Evolutionary conservation across 2,797 vertebrate species (phyloP).

Genomic region (Alauda arvensis): DNA sequence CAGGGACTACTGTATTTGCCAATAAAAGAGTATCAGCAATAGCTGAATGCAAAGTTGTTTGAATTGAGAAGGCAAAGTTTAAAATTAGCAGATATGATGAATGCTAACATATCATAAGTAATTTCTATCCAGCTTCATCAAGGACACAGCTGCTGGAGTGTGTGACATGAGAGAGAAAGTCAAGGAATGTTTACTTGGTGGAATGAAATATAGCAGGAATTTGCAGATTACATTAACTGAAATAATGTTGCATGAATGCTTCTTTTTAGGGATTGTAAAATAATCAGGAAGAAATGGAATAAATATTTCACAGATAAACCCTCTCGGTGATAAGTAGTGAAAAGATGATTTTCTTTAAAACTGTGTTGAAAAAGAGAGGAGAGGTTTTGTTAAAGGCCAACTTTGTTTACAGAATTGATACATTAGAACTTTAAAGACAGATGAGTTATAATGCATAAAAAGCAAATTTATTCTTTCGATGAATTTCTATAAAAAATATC

Average conservation of each 20-base stretch:
- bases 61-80: constrained; percentile 38
- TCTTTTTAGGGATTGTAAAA: not conserved
- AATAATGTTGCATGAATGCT: constrained; percentile 30
- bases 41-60: constrained; percentile 20
- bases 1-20: not conserved
- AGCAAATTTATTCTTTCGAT: not conserved
- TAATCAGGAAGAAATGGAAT: not conserved
- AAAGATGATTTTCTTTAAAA: not conserved
- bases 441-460: not conserved
- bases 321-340: not conserved
- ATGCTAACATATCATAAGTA: constrained; percentile 20
- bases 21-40: constrained; percentile 14
- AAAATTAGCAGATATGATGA: constrained; percentile 58
- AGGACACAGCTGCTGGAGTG: constrained; percentile 48
- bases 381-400: not conserved
- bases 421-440: not conserved
- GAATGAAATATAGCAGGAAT: constrained; percentile 29
- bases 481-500: not conserved
- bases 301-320: not conserved
- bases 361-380: not conserved
- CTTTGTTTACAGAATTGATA: not conserved
- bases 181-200: constrained; percentile 28
- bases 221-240: constrained; percentile 30
- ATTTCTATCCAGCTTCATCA: constrained; percentile 39
- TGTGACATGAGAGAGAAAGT: constrained; percentile 19